These are phyloP conservation scores for Drosophila parabipectinata DNA, from an alignment of 1,140 invertebrate species.

Conservation along the genomic window DNA sequence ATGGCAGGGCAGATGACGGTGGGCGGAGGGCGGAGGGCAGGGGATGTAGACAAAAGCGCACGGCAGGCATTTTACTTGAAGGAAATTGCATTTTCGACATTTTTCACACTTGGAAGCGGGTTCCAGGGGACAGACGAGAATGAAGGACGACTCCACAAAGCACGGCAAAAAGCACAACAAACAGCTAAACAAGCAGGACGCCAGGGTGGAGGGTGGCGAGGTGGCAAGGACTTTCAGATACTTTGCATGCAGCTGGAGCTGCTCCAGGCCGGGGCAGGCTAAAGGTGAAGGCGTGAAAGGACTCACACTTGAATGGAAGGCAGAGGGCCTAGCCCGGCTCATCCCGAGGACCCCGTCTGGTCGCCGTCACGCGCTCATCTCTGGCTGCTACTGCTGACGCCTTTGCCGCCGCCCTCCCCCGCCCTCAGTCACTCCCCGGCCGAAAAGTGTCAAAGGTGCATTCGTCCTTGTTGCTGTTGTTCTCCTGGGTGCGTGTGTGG, in stretches of 20 bases:
- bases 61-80: conserved; percentile 82
- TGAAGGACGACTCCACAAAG: conserved; percentile 64
- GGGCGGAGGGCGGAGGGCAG: not conserved
- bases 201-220: not conserved
- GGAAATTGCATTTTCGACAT: conserved; percentile 83
- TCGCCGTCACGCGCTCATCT: conserved; percentile 35
- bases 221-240: conserved; percentile 47
- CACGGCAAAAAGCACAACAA: conserved; percentile 45
- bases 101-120: conserved; percentile 75
- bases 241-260: conserved; percentile 71
- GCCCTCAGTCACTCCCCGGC: conserved; percentile 74
- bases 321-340: not conserved
- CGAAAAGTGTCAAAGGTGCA: conserved; percentile 80
- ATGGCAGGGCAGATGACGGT: conserved; percentile 3
- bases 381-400: conserved; percentile 26
- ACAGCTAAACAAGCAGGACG: conserved; percentile 56
- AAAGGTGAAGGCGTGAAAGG: conserved; percentile 25
- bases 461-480: conserved; percentile 53
- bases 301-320: not conserved
- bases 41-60: conserved; percentile 67
- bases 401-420: conserved; percentile 11
- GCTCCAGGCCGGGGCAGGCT: conserved; percentile 21
- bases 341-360: not conserved
- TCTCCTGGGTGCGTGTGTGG: conserved; percentile 71
- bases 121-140: conserved; percentile 27